phyloP scores from a whole-genome alignment of 2,113 vertebrate genomes.

The Oryzias curvinotus region DNA sequence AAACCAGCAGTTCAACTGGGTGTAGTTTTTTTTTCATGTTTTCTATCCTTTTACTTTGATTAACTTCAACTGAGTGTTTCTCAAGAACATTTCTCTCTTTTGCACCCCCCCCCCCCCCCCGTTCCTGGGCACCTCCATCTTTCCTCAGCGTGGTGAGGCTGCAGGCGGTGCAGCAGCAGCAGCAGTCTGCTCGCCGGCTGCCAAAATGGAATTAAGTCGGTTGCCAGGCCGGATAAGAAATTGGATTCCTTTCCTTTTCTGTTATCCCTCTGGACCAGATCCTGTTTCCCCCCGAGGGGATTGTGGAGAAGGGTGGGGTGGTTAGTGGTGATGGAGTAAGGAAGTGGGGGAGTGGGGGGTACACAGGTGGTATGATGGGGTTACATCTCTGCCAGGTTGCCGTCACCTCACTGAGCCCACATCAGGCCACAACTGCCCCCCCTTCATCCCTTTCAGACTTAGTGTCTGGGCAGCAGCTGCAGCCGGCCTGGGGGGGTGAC shows the following conservation, averaged over 20 bases:
- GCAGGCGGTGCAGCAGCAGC: conserved; percentile 36
- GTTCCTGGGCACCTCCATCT: neutral
- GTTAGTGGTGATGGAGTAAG: conserved; percentile 24
- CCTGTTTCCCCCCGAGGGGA: conserved; percentile 41
- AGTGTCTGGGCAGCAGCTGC: conserved; percentile 41
- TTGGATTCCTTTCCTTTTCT: conserved; percentile 57
- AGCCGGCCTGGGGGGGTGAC: conserved; percentile 23
- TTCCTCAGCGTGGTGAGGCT: conserved; percentile 16
- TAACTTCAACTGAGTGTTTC: too few relatives aligned
- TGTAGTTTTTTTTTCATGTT: too few relatives aligned
- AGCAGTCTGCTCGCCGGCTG: conserved; percentile 39
- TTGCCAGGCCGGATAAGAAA: conserved; percentile 66
- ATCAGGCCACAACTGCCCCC: conserved; percentile 58
- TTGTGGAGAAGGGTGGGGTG: conserved; percentile 1
- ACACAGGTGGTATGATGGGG: conserved; percentile 35
- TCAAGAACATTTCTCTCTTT: neutral
- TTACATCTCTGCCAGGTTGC: conserved; percentile 51
- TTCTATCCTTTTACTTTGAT: too few relatives aligned
- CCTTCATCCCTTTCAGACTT: conserved; percentile 8
- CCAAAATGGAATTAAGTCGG: conserved; percentile 67
- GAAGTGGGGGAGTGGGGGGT: conserved; percentile 1
- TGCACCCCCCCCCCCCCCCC: neutral
- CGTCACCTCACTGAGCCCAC: conserved; percentile 27
- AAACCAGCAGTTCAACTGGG: too few relatives aligned
- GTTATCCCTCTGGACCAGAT: conserved; percentile 74